These are phyloP conservation scores for Pelusios castaneus DNA, from an alignment of 2,113 vertebrate species.

Conservation along the genomic window DNA sequence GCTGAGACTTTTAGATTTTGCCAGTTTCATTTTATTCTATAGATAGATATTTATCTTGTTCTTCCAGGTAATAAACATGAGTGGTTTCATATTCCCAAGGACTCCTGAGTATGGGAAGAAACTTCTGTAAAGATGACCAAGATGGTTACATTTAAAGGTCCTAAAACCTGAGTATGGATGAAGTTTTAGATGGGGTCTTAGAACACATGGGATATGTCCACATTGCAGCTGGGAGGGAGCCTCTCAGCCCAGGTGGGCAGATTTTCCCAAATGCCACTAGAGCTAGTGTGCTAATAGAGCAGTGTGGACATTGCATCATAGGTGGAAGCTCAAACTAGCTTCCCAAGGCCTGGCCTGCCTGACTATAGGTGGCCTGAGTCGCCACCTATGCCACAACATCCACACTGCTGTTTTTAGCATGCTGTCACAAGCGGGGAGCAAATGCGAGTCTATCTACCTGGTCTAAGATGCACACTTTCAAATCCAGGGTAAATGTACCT, in stretches of 20 bases:
- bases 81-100: neutral
- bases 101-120: neutral
- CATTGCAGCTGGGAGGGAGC: too few relatives aligned
- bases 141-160: neutral
- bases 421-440: neutral
- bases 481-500: neutral
- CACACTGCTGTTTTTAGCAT: neutral
- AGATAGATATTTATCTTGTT: neutral
- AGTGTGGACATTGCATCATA: too few relatives aligned
- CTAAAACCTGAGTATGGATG: neutral
- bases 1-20: neutral
- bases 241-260: too few relatives aligned
- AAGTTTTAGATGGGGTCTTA: neutral
- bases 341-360: too few relatives aligned
- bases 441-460: neutral
- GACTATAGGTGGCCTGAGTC: too few relatives aligned
- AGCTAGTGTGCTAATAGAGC: too few relatives aligned
- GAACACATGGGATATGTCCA: rapidly evolving
- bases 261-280: too few relatives aligned
- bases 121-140: neutral
- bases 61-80: too few relatives aligned
- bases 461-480: neutral
- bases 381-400: neutral
- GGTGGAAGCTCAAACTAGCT: too few relatives aligned
- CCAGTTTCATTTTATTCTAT: neutral